Evolutionary conservation across 2,888 invertebrate species (phyloP), one percentile per base, ranked within the genome.

Genomic region (Selenia dentaria): DNA sequence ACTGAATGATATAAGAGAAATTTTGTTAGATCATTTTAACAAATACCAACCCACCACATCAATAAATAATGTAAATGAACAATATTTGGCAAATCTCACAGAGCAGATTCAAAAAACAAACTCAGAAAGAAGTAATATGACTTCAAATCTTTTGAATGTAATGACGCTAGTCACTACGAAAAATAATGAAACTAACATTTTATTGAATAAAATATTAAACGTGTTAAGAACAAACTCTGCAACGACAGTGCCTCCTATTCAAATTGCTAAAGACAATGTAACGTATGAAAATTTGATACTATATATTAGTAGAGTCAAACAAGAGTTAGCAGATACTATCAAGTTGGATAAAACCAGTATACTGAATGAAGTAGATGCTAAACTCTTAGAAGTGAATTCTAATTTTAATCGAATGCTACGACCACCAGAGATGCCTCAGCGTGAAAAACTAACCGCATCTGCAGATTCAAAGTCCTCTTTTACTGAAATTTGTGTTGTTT

Each of bases 401-500:
- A 46, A 43, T n/a, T 43, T 33, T 0, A 29, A 26, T 8, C 40
- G 3, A n/a, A 41, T 0, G 11, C 46, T 14, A 25, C 22, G 11
- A 24, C 5, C 40, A 0, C 42, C 36, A 11, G 54, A 44, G 1
- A 9, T 8, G 3, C 53, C 58, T 10, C 51, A 39, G 9, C 58
- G 62, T 10, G 67, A 69, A 13, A 62, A 62, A 44, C 51, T 67
- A 6, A 53, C 50, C 0, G 44, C 52, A 37, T 40, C 52, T 27
- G 32, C 40, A 32, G 25, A 49, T 6, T 34, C 59, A 1, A 14
- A 64, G 25, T 55, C 56, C 1, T 13, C 56, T 9, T 70, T 67
- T 39, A 68, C 63, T 1, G 67, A 70, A 32, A 59, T 59, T 2
- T 74, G 73, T 37, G 65, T 74, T 1, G 68, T 40, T 26, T 53